Base-by-base conservation (phyloP, 2,113 vertebrate genomes). In the Vanacampus margaritifer region DNA sequence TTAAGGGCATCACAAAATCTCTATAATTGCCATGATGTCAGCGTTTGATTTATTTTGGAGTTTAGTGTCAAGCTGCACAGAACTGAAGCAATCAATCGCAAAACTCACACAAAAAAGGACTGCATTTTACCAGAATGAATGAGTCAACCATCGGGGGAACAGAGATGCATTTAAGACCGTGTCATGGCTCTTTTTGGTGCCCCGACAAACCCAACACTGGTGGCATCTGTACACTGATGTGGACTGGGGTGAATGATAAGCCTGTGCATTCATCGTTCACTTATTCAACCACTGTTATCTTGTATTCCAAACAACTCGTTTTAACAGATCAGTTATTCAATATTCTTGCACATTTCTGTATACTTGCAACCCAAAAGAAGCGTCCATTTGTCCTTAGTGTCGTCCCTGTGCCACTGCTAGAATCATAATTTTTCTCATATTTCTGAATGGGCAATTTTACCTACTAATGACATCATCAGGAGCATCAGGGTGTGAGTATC, bases 121-220 rank as follows among this genome's bases (percentile, higher is more conserved):
- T 12, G 12, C 64, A 64, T 54, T 6, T 0, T n/a, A 41, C 41
- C 21, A 67, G 74, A 76, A 56, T 73, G 84, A 73, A 80, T 84
- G 66, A 64, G 8, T 64, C 43, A 2, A 35, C 61, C 48, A 51
- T 51, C 0, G 0, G 50, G 5, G 61, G 69, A 62, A 78, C 71
- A 72, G 65, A 67, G 57, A 53, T 72, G 61, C 67, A 73, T 75
- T 81, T 66, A 75, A 37, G 69, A 70, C 41, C 54, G 62, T 69
- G 45, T 66, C 41, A 73, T 67, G 71, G 57, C 58, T 75, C 35
- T 67, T 78, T 64, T 78, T 70, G 72, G 79, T 16, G 43, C 43
- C 14, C 14, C 43, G 16, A 45, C 86, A 82, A 74, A 83, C 62
- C 67, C 37, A 58, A 77, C 45, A 56, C 63, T 75, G 63, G 78